A percentile compares a stretch with the other conserved stretches of the same genome.
Evolutionary conservation across 2,113 vertebrate genomes (phyloP).

Genomic region (Fregata magnificens): DNA sequence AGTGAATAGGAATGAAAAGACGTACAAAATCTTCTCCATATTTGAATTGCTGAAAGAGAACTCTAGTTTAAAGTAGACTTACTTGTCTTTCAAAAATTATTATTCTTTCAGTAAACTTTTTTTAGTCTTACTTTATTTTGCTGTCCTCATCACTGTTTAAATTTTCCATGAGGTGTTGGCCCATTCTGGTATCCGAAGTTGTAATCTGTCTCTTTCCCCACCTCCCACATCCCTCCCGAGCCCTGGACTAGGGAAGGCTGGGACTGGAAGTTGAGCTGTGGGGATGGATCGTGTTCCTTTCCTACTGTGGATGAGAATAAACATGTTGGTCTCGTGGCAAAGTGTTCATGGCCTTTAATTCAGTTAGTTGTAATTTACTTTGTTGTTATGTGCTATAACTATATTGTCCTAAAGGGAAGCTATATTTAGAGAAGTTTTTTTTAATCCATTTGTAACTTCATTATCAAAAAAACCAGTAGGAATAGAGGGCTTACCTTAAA

Average conservation of each 20-base stretch:
- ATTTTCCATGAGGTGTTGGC: not conserved
- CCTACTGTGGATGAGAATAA: not conserved
- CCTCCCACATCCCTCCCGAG: fast-evolving
- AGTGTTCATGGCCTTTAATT: not conserved
- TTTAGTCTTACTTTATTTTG: not conserved
- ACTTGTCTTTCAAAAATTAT: not conserved
- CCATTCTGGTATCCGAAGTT: not conserved
- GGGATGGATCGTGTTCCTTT: not conserved
- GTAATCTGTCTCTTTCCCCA: not conserved
- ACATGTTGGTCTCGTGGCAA: not conserved
- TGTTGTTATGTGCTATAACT: not conserved
- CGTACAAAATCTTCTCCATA: not conserved
- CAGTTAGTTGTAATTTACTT: not conserved
- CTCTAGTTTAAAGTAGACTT: not conserved
- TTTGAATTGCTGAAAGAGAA: not conserved
- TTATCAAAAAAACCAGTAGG: not conserved
- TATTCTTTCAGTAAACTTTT: not conserved
- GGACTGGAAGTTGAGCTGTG: not conserved
- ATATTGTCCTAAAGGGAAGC: not conserved
- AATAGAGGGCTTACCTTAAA: not conserved
- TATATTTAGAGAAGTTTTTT: not conserved
- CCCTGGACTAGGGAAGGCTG: too few relatives aligned
- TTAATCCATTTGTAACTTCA: not conserved
- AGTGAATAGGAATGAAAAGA: not conserved
- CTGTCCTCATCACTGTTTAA: not conserved